Conservation (phyloP, 2,113 vertebrate species). For the Rynchops niger region DNA sequence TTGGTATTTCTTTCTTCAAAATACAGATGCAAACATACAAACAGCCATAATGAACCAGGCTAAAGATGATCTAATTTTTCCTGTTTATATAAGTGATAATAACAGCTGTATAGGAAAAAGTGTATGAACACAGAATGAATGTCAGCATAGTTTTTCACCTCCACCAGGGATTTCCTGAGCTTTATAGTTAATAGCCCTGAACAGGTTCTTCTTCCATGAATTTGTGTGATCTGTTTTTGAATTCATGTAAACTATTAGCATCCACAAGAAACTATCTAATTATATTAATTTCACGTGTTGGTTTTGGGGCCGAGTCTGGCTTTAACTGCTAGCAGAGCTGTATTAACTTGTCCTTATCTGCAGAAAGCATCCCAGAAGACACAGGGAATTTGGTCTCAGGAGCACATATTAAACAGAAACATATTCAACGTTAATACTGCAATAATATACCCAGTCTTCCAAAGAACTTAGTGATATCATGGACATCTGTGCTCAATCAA, state of each 20-base stretch:
- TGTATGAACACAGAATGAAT: background rate
- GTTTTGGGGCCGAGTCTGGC: background rate
- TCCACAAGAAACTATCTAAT: background rate
- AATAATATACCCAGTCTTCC: background rate
- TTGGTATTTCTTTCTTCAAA: background rate
- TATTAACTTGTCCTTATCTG: background rate
- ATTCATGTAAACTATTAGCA: background rate
- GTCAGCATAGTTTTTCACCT: background rate
- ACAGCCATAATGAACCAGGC: background rate
- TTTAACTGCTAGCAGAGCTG: background rate
- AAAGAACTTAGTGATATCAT: slow-evolving; percentile 11
- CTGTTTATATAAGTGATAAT: background rate
- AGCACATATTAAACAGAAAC: slow-evolving; percentile 31
- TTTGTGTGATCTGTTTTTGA: background rate
- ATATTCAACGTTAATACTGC: background rate
- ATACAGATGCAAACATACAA: background rate
- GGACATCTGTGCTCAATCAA: slow-evolving; percentile 58
- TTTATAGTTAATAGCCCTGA: background rate
- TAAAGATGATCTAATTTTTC: background rate
- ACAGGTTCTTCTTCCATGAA: background rate
- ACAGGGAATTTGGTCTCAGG: background rate
- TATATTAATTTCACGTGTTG: background rate
- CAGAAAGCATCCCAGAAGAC: background rate
- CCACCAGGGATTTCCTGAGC: background rate
- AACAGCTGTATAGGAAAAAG: background rate